Evolutionary conservation across 2,113 vertebrate genomes (phyloP).

Genomic region (Corvus cornix): DNA sequence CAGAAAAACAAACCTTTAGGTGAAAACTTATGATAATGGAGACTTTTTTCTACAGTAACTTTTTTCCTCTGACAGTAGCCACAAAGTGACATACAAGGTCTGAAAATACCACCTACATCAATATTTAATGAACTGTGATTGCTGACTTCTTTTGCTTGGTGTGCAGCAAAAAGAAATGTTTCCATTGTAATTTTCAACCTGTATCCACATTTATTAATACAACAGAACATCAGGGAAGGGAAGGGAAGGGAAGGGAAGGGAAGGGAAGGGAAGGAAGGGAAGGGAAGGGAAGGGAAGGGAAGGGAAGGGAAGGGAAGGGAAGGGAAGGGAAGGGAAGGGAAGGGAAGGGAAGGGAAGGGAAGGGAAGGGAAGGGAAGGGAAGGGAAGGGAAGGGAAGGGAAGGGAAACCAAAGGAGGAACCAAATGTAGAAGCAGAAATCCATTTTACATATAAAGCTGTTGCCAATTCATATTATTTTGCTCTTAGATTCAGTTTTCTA

Average conservation of each 20-base stretch:
- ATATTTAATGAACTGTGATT: background rate
- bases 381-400: too few relatives aligned
- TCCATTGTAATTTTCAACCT: background rate
- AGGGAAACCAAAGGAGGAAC: background rate
- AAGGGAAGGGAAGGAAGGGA: too few relatives aligned
- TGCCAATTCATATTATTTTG: background rate
- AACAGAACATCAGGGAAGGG: background rate
- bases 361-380: background rate
- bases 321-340: too few relatives aligned
- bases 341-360: background rate
- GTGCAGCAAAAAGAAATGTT: background rate
- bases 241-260: too few relatives aligned
- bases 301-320: background rate
- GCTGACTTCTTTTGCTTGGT: background rate
- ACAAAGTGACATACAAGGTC: background rate
- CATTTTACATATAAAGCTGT: background rate
- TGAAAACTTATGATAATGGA: background rate
- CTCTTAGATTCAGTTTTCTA: background rate
- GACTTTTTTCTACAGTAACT: background rate
- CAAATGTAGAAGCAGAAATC: rapidly evolving
- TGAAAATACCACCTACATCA: background rate
- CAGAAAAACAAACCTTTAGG: background rate
- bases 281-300: background rate
- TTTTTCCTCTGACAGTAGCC: background rate
- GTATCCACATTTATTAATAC: background rate